Conservation (phyloP, 2,888 invertebrate species). For the Scaptomyza cyrtandrae region DNA sequence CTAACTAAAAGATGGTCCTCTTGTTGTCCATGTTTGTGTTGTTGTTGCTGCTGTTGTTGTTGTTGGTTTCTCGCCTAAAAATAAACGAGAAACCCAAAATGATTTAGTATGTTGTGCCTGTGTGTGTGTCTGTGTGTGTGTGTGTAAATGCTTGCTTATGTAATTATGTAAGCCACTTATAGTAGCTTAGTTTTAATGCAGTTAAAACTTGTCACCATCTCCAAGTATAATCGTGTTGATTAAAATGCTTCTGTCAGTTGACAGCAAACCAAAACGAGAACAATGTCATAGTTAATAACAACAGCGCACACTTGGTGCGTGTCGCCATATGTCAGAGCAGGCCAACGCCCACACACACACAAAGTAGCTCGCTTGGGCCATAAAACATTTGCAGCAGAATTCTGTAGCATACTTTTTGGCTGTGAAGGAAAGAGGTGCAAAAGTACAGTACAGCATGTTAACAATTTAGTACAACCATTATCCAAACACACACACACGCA, state of each 20-base stretch:
- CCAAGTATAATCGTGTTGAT: slow-evolving; percentile 70
- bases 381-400: slow-evolving; percentile 58
- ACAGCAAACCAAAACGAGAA: slow-evolving; percentile 34
- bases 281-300: slow-evolving; percentile 56
- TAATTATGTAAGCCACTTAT: slow-evolving; percentile 63
- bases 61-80: slow-evolving; percentile 47
- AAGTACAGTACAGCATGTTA: slow-evolving; percentile 27
- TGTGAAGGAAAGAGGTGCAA: background rate
- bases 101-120: slow-evolving; percentile 6
- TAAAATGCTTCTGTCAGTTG: slow-evolving; percentile 54
- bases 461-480: slow-evolving; percentile 10
- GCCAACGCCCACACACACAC: slow-evolving; percentile 39
- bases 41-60: slow-evolving; percentile 31
- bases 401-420: slow-evolving; percentile 47
- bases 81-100: slow-evolving; percentile 39
- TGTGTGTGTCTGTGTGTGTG: slow-evolving; percentile 1
- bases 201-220: slow-evolving; percentile 68
- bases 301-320: slow-evolving; percentile 11
- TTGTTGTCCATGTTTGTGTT: slow-evolving; percentile 34
- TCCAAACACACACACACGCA: slow-evolving; percentile 5
- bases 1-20: slow-evolving; percentile 37
- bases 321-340: slow-evolving; percentile 49
- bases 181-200: slow-evolving; percentile 65
- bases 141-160: slow-evolving; percentile 30
- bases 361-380: slow-evolving; percentile 33